Evolutionary conservation across 2,113 vertebrate species (phyloP), one percentile per base, ranked within the genome.

Genomic region (Carettochelys insculpta): DNA sequence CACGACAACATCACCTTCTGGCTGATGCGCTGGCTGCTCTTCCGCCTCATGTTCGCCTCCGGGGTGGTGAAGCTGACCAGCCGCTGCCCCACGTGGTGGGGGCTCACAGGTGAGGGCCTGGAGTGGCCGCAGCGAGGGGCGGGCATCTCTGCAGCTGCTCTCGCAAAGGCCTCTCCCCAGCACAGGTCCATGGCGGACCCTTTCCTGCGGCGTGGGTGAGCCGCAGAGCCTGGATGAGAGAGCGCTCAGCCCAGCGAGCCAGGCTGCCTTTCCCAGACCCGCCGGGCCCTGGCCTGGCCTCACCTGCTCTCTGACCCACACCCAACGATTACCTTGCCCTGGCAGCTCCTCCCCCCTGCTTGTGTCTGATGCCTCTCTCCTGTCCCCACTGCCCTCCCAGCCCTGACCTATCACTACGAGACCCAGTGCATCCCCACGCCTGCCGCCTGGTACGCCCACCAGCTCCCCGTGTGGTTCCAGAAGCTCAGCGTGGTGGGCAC

Each of bases 31-130:
- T 99, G 99, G 99, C 97, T 99, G 16, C 98, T 99, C 11, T 99
- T 99, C 95, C 98, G 99, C 31, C 98, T 99, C 77, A 99, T 99
- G 99, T 99, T 99, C 7, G 98, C 98, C 51, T 99, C 99, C 0
- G 99, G 99, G 1, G 98, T 99, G 83, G 99, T 99, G 77, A 99
- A 99, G 84, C 98, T 99, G 80, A 99, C 97, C 45, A 99, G 99
- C 86, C 99, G 99, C 81, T 99, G 99, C 94, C 99, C 99, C 8
- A 98, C 99, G 0, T 99, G 99, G 99, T 99, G 99, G 99, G 99
- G 98, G 22, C 98, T 99, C 50, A 99, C 99, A 52, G 99, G 99
- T 99, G 81, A 94, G 94, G 53, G 29, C 1, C 14, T 1, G 1
- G 0, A 0, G 1, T 20, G 19, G 20, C 41, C 34, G 2, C 1